Base-by-base conservation (phyloP, 2,888 invertebrate genomes). In the Philereme transversata region DNA sequence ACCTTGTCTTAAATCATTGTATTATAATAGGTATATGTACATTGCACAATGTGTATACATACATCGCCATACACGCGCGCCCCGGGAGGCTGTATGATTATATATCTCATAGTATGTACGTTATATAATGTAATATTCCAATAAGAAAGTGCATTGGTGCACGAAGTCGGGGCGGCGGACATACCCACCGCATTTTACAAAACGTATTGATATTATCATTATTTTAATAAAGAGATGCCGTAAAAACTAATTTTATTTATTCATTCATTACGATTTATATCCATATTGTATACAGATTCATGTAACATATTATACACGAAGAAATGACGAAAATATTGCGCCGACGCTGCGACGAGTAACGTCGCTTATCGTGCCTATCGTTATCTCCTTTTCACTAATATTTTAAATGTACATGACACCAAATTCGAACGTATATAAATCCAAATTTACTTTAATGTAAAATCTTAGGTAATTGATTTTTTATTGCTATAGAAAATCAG, bases 1-100 rank as follows among this genome's bases (percentile, higher is more conserved):
- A 96, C 96, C 96, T 96, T 95, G 95, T 95, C 95, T 95, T 95
- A 94, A 92, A 95, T 95, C 95, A 94, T 94, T 94, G 94, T 94
- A 94, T 94, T 92, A 91, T 93, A 93, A 87, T 94, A 94, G 94
- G 94, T 94, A 94, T 94, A 94, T 95, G 94, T 95, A 95, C 94
- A 95, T 94, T 94, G 94, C 94, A 94, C 92, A 93, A 93, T 93
- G 93, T 94, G 94, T 94, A 94, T 93, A 94, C 94, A 94, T 94
- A 94, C 93, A 92, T 93, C 92, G 90, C 89, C 93, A 93, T 93
- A 94, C 94, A 94, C 94, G 93, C 94, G 93, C 90, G 93, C 93
- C 93, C 93, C 93, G 90, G 90, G 82, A 89, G 93, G 92, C 92
- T 87, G 91, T 91, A 92, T 90, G 91, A 90, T 91, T 92, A 92